Percentiles rank a stretch among this genome's conserved stretches.
phyloP scores from a whole-genome alignment of 2,888 invertebrate species.

The Ariolimax columbianus region DNA sequence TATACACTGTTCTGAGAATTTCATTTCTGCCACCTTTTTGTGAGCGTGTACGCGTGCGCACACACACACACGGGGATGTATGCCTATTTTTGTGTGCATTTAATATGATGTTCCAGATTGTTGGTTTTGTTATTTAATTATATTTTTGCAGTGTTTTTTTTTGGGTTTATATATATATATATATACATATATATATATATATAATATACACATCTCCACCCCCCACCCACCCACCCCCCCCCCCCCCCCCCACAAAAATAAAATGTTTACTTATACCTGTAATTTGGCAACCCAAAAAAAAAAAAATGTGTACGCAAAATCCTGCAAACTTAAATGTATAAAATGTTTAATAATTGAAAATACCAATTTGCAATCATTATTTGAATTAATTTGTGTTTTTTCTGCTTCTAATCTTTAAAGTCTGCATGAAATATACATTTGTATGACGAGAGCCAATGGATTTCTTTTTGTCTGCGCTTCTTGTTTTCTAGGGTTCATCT shows the following conservation, averaged over 20 bases:
- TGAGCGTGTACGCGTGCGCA: not conserved
- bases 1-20: constrained; percentile 25
- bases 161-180: too few species aligned
- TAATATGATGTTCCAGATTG: not conserved
- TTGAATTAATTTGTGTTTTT: constrained; percentile 3
- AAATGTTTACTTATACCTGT: constrained; percentile 11
- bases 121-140: not conserved
- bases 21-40: not conserved
- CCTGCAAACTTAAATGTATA: not conserved
- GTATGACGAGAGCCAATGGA: constrained; percentile 31
- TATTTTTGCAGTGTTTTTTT: constrained; percentile 9
- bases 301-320: constrained; percentile 12
- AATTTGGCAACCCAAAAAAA: not conserved
- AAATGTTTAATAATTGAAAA: constrained; percentile 32
- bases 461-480: not conserved
- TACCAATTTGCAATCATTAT: not conserved
- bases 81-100: not conserved
- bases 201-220: too few species aligned
- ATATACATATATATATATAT: too few species aligned
- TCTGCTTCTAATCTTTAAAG: not conserved
- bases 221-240: too few species aligned
- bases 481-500: not conserved
- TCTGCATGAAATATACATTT: constrained; percentile 19
- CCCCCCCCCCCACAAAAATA: too few species aligned
- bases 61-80: not conserved